Base-by-base conservation (phyloP, 2,113 vertebrate genomes). In the Anoplopoma fimbria region DNA sequence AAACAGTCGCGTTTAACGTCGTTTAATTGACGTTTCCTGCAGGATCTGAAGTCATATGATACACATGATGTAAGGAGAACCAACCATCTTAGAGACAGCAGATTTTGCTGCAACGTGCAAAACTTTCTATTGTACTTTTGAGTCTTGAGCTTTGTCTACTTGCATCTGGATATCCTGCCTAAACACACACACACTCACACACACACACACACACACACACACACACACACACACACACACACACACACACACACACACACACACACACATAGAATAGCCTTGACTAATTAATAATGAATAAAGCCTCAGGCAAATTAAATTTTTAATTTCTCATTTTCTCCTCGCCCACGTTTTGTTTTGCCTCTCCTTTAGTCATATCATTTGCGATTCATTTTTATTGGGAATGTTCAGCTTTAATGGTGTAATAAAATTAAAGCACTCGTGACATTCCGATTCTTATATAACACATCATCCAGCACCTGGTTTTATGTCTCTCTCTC, bases 261-360 rank as follows among this genome's bases (percentile, higher is more conserved):
- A 33, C 31, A 68, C 25, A 70, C 73, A 72, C 78, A 79, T 19
- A 72, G 49, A 81, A 57, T 83, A 75, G 84, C 70, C 83, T 72
- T 68, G 76, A 73, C 86, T 89, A 89, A 92, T 95, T 94, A 94
- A 95, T 94, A 94, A 95, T 94, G 82, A 92, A 94, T 93, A 78
- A 77, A 89, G 90, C 95, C 89, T 86, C 85, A 83, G 93, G 95
- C 93, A 91, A 92, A 92, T 83, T 91, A 29, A 89, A 93, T 94
- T 90, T 92, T 88, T 88, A 90, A 94, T 92, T 93, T 88, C 82
- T 82, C 67, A 64, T 91, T 91, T 89, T 77, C 57, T 68, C 82
- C 83, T 80, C 73, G 42, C 64, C 73, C 85, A 83, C 80, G 76
- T 87, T 87, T 82, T 77, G 68, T 83, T 89, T 85, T 70, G 61